Percentiles rank a stretch among this genome's conserved stretches.
phyloP scores from a whole-genome alignment of 2,113 vertebrate species.

The Balaenoptera acutorostrata region DNA sequence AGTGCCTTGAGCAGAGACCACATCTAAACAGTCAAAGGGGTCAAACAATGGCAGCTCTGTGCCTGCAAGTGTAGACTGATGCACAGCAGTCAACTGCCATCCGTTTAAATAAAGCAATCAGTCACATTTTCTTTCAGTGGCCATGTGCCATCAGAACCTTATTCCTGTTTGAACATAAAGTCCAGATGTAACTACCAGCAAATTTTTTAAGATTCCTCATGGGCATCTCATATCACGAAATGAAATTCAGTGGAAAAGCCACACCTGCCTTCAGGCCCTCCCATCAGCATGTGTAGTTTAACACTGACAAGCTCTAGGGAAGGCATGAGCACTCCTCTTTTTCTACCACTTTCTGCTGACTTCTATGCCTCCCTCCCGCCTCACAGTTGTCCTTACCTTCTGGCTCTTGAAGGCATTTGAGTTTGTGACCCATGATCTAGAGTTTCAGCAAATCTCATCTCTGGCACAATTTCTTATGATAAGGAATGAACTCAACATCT shows the following conservation, averaged over 20 bases:
- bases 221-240: neutral
- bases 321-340: neutral
- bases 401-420: neutral
- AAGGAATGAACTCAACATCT: neutral
- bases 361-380: neutral
- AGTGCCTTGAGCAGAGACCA: neutral
- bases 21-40: rapidly evolving
- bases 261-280: neutral
- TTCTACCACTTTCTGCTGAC: neutral
- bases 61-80: neutral
- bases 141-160: neutral
- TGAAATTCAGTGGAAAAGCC: neutral
- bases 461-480: conserved; percentile 16
- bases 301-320: neutral
- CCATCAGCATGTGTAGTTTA: neutral
- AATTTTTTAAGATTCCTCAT: neutral
- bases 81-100: neutral
- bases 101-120: neutral
- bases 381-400: neutral
- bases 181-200: neutral
- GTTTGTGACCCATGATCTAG: neutral
- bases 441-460: neutral
- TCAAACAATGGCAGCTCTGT: neutral
- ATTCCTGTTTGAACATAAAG: neutral
- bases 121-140: neutral